phyloP scores from a whole-genome alignment of 1,140 invertebrate species.

The Harpegnathos saltator region DNA sequence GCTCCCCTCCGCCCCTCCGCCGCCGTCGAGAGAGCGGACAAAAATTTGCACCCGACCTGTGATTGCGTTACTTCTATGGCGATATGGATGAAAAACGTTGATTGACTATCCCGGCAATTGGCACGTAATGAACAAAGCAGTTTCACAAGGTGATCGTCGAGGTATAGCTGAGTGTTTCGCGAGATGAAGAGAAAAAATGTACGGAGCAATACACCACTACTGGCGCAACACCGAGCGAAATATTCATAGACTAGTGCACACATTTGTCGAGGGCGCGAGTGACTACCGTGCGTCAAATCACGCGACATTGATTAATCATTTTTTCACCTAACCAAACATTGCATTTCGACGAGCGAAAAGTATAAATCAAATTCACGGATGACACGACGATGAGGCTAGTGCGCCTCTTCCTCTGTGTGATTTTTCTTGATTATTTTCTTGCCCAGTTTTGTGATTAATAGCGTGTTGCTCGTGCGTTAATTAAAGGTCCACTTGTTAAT shows the following conservation, averaged over 20 bases:
- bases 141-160: constrained; percentile 5
- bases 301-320: background rate
- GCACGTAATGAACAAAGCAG: constrained; percentile 5
- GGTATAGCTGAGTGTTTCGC: background rate
- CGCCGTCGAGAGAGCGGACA: background rate
- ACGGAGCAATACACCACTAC: background rate
- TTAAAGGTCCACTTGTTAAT: background rate
- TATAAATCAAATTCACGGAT: no score
- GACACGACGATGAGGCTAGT: no score
- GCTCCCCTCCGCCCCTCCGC: no score
- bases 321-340: background rate
- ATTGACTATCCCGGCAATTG: constrained; percentile 46
- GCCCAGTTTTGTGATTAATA: no score
- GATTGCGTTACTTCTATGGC: constrained; percentile 47
- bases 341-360: no score
- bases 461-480: no score
- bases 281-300: no score
- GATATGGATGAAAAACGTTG: constrained; percentile 26
- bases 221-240: background rate
- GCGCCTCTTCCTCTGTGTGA: no score
- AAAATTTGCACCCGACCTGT: constrained; percentile 1
- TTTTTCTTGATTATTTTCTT: no score
- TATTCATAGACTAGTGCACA: no score
- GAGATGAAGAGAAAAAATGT: background rate
- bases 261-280: background rate